Conservation (phyloP, 2,888 invertebrate species). For the Thyatira batis region DNA sequence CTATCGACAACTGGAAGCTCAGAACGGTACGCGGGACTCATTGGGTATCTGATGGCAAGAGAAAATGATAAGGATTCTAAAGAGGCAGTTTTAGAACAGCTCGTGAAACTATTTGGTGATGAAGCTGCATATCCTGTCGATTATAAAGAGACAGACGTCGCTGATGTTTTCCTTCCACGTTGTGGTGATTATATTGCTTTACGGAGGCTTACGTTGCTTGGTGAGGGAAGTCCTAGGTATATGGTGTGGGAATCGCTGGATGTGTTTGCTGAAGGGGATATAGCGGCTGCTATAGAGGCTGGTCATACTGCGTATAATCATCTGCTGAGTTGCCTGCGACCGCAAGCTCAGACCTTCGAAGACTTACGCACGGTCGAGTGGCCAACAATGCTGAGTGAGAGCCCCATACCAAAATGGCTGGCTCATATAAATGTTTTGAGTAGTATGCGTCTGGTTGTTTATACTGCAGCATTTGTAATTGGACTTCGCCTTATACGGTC, state of each 20-base stretch:
- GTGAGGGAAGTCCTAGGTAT: constrained; percentile 30
- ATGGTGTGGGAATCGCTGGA: constrained; percentile 75
- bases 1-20: constrained; percentile 53
- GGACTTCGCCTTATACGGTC: constrained; percentile 39
- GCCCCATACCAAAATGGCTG: constrained; percentile 37
- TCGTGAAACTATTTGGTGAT: constrained; percentile 63
- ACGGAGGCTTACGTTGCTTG: constrained; percentile 32
- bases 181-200: constrained; percentile 69
- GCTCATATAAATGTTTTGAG: constrained; percentile 48
- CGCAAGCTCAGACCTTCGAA: constrained; percentile 68
- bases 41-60: constrained; percentile 57
- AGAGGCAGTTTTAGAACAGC: constrained; percentile 59
- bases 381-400: constrained; percentile 42
- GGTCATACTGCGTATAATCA: constrained; percentile 68
- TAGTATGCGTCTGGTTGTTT: constrained; percentile 40
- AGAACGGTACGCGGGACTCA: constrained; percentile 49
- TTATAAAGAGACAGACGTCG: constrained; percentile 58
- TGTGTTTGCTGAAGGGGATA: constrained; percentile 69
- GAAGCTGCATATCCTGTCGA: constrained; percentile 53
- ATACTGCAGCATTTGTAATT: constrained; percentile 37
- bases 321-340: constrained; percentile 58
- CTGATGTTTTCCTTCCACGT: constrained; percentile 62
- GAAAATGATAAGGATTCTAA: constrained; percentile 37
- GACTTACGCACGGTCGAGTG: constrained; percentile 46
- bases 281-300: constrained; percentile 67